These are phyloP conservation scores for Lethrus apterus DNA, from an alignment of 1,140 invertebrate species.

Conservation along the genomic window DNA sequence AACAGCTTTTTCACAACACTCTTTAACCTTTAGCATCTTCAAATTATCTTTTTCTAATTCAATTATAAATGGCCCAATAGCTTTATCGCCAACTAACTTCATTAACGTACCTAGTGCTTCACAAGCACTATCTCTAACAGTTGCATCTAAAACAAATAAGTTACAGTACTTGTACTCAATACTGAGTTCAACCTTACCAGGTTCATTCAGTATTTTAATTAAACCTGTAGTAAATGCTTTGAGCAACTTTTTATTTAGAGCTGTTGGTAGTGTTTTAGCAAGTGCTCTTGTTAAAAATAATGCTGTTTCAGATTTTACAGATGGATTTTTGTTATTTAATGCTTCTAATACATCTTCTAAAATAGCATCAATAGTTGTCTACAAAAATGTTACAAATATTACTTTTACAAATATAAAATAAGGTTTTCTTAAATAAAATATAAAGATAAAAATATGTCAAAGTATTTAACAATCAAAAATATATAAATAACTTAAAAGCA, in stretches of 20 bases:
- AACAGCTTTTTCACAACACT: conserved; percentile 86
- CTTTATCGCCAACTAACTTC: conserved; percentile 90
- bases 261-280: conserved; percentile 66
- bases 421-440: neutral
- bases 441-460: too few relatives aligned
- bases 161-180: conserved; percentile 9
- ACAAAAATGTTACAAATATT: conserved; percentile 26
- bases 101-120: conserved; percentile 90
- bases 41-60: conserved; percentile 84
- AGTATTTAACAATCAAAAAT: too few relatives aligned
- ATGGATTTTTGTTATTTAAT: conserved; percentile 91
- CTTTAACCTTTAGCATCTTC: conserved; percentile 95
- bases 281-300: conserved; percentile 82
- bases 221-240: conserved; percentile 77
- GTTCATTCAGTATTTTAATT: conserved; percentile 80
- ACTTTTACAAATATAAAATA: neutral
- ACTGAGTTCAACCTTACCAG: conserved; percentile 48
- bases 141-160: conserved; percentile 56
- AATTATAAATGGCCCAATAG: conserved; percentile 73
- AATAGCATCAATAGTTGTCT: conserved; percentile 82
- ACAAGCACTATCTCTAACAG: conserved; percentile 75
- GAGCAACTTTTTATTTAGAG: conserved; percentile 86
- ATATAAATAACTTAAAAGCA: too few relatives aligned
- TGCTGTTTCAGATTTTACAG: conserved; percentile 87
- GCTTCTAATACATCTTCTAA: conserved; percentile 77